Evolutionary conservation across 2,888 invertebrate species (phyloP).

Genomic region (Calameuta idolon): DNA sequence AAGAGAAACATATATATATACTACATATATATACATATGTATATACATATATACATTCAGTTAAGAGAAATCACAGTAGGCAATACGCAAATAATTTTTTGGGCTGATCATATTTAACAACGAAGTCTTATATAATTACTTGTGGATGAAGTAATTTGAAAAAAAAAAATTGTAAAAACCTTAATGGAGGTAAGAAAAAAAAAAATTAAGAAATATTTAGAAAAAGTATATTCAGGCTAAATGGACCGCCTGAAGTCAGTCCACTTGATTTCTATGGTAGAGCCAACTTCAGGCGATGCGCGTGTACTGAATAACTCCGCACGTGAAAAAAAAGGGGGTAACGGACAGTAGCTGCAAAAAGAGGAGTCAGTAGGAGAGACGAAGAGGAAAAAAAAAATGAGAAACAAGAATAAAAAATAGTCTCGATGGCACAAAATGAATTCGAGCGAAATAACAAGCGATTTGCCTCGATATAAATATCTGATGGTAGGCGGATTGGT

Average conservation of each 20-base stretch:
- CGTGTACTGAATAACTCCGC: not conserved
- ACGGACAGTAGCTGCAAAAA: not conserved
- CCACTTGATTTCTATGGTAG: not conserved
- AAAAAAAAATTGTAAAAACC: not conserved
- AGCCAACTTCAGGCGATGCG: not conserved
- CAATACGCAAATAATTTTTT: too few relatives aligned
- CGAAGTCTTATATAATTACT: not conserved
- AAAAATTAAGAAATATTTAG: not conserved
- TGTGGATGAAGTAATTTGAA: not conserved
- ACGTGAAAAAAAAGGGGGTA: not conserved
- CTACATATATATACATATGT: too few relatives aligned
- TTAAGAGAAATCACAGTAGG: too few relatives aligned
- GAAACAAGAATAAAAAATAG: not conserved
- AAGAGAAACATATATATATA: too few relatives aligned
- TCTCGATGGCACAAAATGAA: not conserved
- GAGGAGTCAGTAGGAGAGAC: not conserved
- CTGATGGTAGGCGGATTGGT: not conserved
- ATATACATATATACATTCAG: too few relatives aligned
- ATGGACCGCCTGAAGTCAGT: not conserved
- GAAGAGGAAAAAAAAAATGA: not conserved
- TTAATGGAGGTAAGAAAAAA: not conserved
- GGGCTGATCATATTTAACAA: not conserved
- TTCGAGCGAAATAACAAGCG: not conserved
- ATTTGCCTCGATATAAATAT: not conserved
- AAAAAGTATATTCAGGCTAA: not conserved